Conservation (phyloP, 2,113 vertebrate genomes). For the Hyperopisus bebe region DNA sequence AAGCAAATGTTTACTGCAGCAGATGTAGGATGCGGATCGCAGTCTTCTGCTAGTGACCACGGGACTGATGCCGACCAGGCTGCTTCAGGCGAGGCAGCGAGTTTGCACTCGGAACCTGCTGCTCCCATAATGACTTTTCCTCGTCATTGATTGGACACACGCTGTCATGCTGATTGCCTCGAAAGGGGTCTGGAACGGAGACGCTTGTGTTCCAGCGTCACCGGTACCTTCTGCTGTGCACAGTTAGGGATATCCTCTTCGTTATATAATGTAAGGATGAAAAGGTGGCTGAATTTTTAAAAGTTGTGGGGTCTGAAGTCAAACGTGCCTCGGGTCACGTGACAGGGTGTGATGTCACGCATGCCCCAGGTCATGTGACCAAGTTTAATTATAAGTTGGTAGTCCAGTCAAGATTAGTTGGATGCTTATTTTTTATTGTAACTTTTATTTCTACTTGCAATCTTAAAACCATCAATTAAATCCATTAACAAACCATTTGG, state of each 20-base stretch:
- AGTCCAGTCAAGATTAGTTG: not conserved
- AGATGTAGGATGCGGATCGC: not conserved
- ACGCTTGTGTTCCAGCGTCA: not conserved
- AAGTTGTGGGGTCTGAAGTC: not conserved
- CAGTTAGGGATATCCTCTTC: not conserved
- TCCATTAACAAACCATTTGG: not conserved
- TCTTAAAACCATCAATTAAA: no score
- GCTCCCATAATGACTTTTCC: constrained; percentile 1
- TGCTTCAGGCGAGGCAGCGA: not conserved
- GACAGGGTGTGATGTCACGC: not conserved
- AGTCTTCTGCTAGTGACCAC: not conserved
- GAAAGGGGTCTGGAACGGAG: not conserved
- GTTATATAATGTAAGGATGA: not conserved
- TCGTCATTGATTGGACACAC: constrained; percentile 14
- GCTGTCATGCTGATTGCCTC: constrained; percentile 8
- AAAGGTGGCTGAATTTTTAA: not conserved
- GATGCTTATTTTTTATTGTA: not conserved
- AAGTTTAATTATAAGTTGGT: not conserved
- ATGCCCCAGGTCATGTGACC: not conserved
- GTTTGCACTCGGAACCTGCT: not conserved
- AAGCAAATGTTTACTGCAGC: not conserved
- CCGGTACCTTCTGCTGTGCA: not conserved
- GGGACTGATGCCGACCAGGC: not conserved
- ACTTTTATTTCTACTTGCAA: not conserved
- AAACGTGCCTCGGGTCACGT: not conserved